A percentile compares a stretch with the other conserved stretches of the same genome.
These are phyloP conservation scores for Drosophila affinis DNA, from an alignment of 2,888 invertebrate genomes.

Conservation along the genomic window DNA sequence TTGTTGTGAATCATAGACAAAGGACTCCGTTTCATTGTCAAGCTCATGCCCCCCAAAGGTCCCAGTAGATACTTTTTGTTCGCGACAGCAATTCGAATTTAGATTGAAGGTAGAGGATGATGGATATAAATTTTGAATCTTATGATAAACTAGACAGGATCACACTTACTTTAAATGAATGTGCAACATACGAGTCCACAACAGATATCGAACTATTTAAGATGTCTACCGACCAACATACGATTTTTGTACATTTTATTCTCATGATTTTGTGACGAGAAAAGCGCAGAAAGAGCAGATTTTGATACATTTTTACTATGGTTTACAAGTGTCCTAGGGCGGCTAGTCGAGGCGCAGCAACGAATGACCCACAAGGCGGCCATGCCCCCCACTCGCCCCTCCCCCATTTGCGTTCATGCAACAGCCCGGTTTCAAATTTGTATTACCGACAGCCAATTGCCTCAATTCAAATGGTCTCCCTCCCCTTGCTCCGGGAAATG, in stretches of 20 bases:
- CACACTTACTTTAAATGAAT: conserved; percentile 40
- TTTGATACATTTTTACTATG: conserved; percentile 64
- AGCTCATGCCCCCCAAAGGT: conserved; percentile 27
- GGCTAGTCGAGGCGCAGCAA: conserved; percentile 44
- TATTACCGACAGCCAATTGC: conserved; percentile 28
- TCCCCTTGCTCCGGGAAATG: conserved; percentile 1
- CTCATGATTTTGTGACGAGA: conserved; percentile 36
- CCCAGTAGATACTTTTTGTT: conserved; percentile 11
- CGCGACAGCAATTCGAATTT: conserved; percentile 28
- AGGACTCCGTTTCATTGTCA: conserved; percentile 23
- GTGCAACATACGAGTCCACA: conserved; percentile 50
- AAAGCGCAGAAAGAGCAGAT: conserved; percentile 10
- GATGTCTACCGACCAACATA: conserved; percentile 59
- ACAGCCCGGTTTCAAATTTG: conserved; percentile 35
- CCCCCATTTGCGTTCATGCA: conserved; percentile 21
- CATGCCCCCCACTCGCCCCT: neutral
- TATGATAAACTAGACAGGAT: conserved; percentile 48
- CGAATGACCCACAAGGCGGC: conserved; percentile 40
- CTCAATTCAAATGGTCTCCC: conserved; percentile 22
- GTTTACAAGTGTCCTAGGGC: conserved; percentile 42
- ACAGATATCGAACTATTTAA: conserved; percentile 38
- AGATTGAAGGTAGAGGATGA: conserved; percentile 17
- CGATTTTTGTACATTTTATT: conserved; percentile 39
- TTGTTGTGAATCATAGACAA: conserved; percentile 34
- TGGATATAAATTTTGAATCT: conserved; percentile 36